These are phyloP conservation scores for Polyploca ridens DNA, from an alignment of 2,888 invertebrate species.

Conservation along the genomic window DNA sequence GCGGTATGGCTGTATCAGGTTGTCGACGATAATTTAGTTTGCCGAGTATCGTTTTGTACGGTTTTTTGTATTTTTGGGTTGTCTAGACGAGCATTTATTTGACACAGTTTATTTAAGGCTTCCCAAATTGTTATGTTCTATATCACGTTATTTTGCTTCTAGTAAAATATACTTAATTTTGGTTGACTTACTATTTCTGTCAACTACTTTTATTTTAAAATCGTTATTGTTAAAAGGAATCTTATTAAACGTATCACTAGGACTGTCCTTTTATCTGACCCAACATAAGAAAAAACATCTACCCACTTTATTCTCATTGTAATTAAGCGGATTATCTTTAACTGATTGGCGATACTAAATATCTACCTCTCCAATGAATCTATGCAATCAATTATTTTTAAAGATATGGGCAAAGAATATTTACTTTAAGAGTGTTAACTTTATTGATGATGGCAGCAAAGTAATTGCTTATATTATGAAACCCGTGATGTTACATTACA, in stretches of 20 bases:
- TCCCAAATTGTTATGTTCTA: too few relatives aligned
- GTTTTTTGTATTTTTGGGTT: background rate
- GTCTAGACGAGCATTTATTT: background rate
- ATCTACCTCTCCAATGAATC: background rate
- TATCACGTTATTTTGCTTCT: too few relatives aligned
- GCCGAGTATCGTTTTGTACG: background rate
- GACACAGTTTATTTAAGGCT: background rate
- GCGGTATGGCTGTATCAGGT: constrained; percentile 9
- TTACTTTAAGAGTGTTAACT: background rate
- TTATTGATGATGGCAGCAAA: background rate
- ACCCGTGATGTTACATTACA: too few relatives aligned
- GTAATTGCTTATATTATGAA: background rate
- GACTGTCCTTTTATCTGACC: background rate
- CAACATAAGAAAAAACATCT: background rate
- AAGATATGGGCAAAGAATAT: constrained; percentile 1
- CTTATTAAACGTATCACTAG: too few relatives aligned
- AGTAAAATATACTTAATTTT: too few relatives aligned
- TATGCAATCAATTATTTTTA: background rate
- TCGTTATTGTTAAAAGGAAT: too few relatives aligned
- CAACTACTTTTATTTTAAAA: too few relatives aligned
- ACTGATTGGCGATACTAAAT: constrained; percentile 8
- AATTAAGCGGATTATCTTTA: background rate
- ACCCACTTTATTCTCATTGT: background rate
- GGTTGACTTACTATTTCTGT: too few relatives aligned
- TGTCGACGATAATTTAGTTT: constrained; percentile 24